Conservation (phyloP, 2,797 vertebrate genomes). For the Crenuchus spilurus region DNA sequence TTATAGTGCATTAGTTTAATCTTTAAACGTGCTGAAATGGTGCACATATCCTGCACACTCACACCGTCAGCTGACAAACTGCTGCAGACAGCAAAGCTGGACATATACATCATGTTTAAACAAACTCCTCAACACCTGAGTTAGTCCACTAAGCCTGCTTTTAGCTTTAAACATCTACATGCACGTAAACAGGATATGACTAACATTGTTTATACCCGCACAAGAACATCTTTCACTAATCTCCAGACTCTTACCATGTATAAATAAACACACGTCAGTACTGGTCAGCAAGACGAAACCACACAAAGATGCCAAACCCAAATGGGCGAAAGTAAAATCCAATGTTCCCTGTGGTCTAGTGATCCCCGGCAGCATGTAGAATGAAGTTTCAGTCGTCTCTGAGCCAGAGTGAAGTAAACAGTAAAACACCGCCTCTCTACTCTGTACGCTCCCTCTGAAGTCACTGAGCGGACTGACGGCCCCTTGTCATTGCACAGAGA, state of each 20-base stretch:
- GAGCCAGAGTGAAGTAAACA: neutral
- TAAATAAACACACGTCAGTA: constrained; percentile 20
- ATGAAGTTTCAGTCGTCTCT: neutral
- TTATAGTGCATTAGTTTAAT: too few species aligned
- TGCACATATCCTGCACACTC: too few species aligned
- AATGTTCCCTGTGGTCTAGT: neutral
- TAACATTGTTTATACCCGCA: neutral
- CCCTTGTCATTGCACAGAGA: neutral
- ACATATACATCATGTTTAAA: neutral
- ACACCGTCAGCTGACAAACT: neutral
- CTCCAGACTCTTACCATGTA: constrained; percentile 42
- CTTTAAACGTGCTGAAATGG: too few species aligned
- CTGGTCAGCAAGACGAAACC: constrained; percentile 20
- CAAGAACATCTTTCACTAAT: neutral
- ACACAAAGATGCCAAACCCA: constrained; percentile 19
- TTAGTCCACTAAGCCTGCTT: too few species aligned
- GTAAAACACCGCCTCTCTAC: neutral
- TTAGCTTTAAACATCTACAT: neutral
- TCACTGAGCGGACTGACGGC: constrained; percentile 24
- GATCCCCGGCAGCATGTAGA: constrained; percentile 21
- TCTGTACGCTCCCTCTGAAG: neutral
- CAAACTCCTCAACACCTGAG: too few species aligned
- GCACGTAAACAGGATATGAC: neutral
- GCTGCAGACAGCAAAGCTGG: neutral
- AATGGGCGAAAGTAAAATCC: constrained; percentile 27